Base-by-base conservation (phyloP, 2,113 vertebrate genomes). In the Apeltes quadracus region DNA sequence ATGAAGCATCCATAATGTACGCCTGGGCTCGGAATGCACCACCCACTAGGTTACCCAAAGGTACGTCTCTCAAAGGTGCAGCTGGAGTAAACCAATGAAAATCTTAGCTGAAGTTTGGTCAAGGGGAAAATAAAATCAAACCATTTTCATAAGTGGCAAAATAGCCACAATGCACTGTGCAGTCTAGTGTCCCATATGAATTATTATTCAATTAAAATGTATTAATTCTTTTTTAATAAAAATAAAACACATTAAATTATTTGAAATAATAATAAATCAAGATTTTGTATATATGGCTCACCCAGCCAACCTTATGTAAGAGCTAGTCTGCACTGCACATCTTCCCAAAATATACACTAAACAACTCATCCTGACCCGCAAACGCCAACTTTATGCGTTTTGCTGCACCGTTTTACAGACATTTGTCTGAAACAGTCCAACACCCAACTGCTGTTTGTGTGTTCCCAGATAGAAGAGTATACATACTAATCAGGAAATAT, bases 11-110 rank as follows among this genome's bases (percentile, higher is more conserved):
- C 59, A 97, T 99, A 76, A 93, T 98, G 71, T 99, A 99, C 66
- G 97, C 96, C 57, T 99, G 98, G 98, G 98, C 96, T 77, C 95
- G 96, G 70, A 96, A 99, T 48, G 98, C 97, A 57, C 95, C 97
- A 3, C 96, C 95, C 0, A 98, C 96, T 29, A 95, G 92, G 78
- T 89, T 99, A 55, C 96, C 97, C 7, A 95, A 94, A 96, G 96
- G 98, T 98, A 91, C 15, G 36, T 78, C 18, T 51, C 10, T 41
- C 7, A n/a, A 7, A 23, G 15, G 48, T 3, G n/a, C 18, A 6
- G n/a, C 10, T n/a, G 46, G 2, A 18, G 43, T 18, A 5, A 18
- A 48, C 18, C 7, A 20, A 48, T 9, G 18, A 48, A 18, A 1
- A 44, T 18, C 15, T 44, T 15, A 12, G 16, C 6, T 20, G 16